Evolutionary conservation across 2,113 vertebrate species (phyloP).

Genomic region (Silurus meridionalis): DNA sequence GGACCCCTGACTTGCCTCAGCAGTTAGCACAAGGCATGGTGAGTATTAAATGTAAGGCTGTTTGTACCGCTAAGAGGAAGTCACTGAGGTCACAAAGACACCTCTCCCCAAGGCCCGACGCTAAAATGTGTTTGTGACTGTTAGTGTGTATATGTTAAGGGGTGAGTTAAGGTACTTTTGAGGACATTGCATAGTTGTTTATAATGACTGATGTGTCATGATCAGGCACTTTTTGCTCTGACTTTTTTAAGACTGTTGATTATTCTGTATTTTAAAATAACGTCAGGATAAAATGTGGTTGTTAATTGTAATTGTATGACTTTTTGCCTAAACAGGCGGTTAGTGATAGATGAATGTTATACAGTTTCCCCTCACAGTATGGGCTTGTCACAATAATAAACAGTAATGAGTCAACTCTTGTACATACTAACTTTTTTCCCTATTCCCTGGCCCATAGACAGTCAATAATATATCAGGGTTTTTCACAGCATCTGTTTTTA

Average conservation of each 20-base stretch:
- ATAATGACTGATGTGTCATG: background rate
- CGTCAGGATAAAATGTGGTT: background rate
- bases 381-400: constrained; percentile 4
- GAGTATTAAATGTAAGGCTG: constrained; percentile 62
- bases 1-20: constrained; percentile 53
- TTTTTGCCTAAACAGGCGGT: background rate
- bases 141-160: constrained; percentile 27
- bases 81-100: constrained; percentile 53
- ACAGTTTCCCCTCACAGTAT: background rate
- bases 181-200: constrained; percentile 13
- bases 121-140: constrained; percentile 9
- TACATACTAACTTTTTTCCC: constrained; percentile 17
- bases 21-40: constrained; percentile 39
- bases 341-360: background rate
- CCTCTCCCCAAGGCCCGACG: constrained; percentile 22
- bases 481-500: constrained; percentile 39
- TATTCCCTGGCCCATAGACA: background rate
- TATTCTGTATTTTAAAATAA: constrained; percentile 16
- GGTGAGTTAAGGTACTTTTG: background rate
- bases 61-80: constrained; percentile 60
- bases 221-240: background rate
- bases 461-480: constrained; percentile 29
- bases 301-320: background rate
- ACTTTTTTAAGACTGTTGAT: background rate
- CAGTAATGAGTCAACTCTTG: constrained; percentile 28